These are phyloP conservation scores for Brenthis hecate DNA, from an alignment of 2,888 invertebrate genomes.

Conservation along the genomic window DNA sequence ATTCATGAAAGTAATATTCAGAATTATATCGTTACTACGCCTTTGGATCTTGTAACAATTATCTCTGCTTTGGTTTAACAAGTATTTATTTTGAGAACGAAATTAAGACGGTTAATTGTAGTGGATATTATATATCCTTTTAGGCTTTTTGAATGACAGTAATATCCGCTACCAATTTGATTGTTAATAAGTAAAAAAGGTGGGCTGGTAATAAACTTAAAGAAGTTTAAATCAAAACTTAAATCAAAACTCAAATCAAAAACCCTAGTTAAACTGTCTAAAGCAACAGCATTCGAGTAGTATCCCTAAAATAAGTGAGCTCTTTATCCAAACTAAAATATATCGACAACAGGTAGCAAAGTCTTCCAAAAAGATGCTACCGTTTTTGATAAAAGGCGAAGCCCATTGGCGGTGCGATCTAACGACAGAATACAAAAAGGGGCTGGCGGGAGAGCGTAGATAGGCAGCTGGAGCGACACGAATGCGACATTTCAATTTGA, in stretches of 20 bases:
- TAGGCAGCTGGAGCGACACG: constrained; percentile 73
- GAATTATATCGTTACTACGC: constrained; percentile 75
- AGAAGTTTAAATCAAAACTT: neutral
- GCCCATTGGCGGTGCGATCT: constrained; percentile 68
- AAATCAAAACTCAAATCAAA: neutral
- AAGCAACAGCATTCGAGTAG: constrained; percentile 2
- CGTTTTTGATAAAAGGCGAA: constrained; percentile 60
- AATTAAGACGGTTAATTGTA: constrained; percentile 65
- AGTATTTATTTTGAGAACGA: constrained; percentile 70
- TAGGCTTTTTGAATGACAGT: constrained; percentile 35
- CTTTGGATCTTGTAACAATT: constrained; percentile 74
- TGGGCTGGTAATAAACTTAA: neutral
- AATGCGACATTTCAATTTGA: constrained; percentile 82
- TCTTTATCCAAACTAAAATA: neutral
- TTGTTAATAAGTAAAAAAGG: neutral
- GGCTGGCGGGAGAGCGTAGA: constrained; percentile 58
- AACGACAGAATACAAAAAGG: constrained; percentile 66
- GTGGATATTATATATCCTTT: constrained; percentile 52
- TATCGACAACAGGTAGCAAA: constrained; percentile 15
- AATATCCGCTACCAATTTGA: constrained; percentile 7
- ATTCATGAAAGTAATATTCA: constrained; percentile 72
- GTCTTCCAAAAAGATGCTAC: constrained; percentile 24
- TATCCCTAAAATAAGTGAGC: neutral
- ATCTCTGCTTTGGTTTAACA: constrained; percentile 73
- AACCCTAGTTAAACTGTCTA: constrained; percentile 5